These are phyloP conservation scores for Antheraea pernyi DNA, from an alignment of 1,140 invertebrate species.

Conservation along the genomic window DNA sequence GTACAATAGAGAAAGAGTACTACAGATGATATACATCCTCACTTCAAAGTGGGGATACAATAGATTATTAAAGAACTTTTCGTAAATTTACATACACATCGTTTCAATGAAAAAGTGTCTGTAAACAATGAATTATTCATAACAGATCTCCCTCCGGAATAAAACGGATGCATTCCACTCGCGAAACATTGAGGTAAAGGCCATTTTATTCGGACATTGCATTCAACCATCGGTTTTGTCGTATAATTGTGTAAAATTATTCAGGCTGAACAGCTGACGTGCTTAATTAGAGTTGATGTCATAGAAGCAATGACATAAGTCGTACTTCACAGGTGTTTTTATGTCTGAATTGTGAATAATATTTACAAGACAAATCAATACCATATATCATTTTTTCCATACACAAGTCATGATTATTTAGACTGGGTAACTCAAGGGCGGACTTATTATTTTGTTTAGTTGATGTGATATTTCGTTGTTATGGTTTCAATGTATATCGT, in stretches of 20 bases:
- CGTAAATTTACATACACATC: not conserved
- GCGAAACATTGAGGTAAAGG: slow-evolving; percentile 16
- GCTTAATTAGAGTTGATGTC: not conserved
- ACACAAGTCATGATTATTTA: too few species aligned
- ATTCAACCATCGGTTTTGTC: not conserved
- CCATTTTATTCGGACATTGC: not conserved
- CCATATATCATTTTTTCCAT: too few species aligned
- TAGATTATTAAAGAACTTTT: not conserved
- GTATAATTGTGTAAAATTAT: not conserved
- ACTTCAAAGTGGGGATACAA: too few species aligned
- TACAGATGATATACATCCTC: too few species aligned
- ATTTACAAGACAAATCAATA: not conserved
- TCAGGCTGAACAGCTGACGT: not conserved
- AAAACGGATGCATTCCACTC: not conserved
- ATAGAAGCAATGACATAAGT: not conserved
- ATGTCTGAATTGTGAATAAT: not conserved
- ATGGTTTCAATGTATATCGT: too few species aligned
- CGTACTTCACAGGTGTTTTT: not conserved
- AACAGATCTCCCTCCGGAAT: not conserved
- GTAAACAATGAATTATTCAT: not conserved
- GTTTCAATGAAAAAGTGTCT: not conserved
- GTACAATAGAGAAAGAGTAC: too few species aligned
- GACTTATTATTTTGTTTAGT: too few species aligned
- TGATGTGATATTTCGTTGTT: too few species aligned
- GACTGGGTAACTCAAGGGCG: too few species aligned